Percentiles rank a stretch among this genome's conserved stretches.
These are phyloP conservation scores for Lathamus discolor DNA, from an alignment of 2,113 vertebrate genomes.

Conservation along the genomic window DNA sequence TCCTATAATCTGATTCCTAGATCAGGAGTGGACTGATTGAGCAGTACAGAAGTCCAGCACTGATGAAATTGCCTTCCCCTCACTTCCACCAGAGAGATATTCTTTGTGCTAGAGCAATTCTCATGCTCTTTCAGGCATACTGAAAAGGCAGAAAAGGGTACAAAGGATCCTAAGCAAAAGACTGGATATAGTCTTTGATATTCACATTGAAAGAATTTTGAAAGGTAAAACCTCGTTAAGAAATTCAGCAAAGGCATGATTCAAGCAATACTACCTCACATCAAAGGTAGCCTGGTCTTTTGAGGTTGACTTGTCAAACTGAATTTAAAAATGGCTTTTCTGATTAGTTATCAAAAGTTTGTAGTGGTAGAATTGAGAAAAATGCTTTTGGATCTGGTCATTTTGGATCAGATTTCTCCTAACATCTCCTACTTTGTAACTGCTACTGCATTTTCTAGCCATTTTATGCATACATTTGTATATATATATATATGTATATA, in stretches of 20 bases:
- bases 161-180: background rate
- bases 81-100: background rate
- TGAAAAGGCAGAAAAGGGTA: background rate
- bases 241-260: background rate
- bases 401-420: background rate
- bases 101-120: background rate
- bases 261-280: background rate
- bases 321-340: conserved; percentile 35
- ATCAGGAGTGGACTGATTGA: background rate
- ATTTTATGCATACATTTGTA: background rate
- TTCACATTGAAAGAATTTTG: background rate
- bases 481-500: no score
- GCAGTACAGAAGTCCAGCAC: background rate
- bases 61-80: background rate
- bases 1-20: background rate
- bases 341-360: conserved; percentile 18
- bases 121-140: background rate
- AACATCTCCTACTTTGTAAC: background rate
- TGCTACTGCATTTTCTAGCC: background rate
- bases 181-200: background rate
- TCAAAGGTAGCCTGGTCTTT: conserved; percentile 36
- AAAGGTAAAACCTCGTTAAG: background rate
- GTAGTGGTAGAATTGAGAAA: background rate
- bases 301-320: conserved; percentile 33
- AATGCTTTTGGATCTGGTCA: background rate